Conservation (phyloP, 2,888 invertebrate species). For the Mycalesis mineus region DNA sequence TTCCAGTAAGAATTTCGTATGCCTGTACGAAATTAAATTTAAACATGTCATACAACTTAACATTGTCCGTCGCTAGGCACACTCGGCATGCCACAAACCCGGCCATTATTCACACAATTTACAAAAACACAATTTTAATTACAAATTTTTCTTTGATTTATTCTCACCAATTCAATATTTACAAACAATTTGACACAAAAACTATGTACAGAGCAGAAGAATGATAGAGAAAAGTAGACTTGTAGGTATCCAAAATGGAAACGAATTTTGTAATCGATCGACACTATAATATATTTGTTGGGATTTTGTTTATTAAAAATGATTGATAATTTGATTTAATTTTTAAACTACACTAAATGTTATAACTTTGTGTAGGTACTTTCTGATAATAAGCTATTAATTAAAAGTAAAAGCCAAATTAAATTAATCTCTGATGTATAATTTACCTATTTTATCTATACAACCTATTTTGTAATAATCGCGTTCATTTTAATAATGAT, state of each 20-base stretch:
- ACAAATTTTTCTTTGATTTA: neutral
- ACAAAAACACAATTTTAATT: neutral
- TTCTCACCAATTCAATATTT: neutral
- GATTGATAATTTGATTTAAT: neutral
- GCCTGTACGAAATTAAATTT: conserved; percentile 41
- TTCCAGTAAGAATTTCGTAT: conserved; percentile 49
- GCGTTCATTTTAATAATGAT: neutral
- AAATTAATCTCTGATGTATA: neutral
- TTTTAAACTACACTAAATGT: neutral
- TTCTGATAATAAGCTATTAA: neutral
- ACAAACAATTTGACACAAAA: conserved; percentile 6
- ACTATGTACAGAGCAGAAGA: conserved; percentile 21
- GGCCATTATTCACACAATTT: conserved; percentile 25
- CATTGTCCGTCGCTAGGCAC: conserved; percentile 52
- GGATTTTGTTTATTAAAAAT: neutral
- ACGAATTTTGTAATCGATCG: neutral
- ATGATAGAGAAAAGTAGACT: conserved; percentile 13
- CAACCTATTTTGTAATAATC: neutral
- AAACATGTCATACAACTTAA: conserved; percentile 50
- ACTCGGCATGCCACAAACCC: conserved; percentile 44
- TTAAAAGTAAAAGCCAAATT: neutral
- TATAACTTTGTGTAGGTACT: neutral
- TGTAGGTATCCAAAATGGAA: neutral
- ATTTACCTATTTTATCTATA: neutral
- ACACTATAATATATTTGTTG: neutral